Percentiles rank a stretch among this genome's conserved stretches.
Conservation (phyloP, 2,113 vertebrate species). For the Enhydra lutris region DNA sequence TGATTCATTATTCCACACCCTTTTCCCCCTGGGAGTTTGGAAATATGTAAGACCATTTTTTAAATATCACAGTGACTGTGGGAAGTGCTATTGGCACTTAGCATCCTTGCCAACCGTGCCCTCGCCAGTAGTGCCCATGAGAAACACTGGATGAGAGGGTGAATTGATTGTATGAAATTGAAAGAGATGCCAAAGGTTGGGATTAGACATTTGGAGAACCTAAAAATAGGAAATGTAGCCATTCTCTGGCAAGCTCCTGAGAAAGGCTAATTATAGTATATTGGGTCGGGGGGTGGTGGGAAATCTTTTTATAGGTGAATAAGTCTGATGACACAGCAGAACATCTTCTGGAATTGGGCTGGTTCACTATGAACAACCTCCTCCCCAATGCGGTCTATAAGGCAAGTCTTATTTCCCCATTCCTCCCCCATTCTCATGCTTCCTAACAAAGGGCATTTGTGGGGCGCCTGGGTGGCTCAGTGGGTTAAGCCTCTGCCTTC, state of each 20-base stretch:
- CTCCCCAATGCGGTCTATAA: conserved; percentile 97
- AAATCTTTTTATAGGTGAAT: conserved; percentile 87
- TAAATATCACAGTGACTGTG: conserved; percentile 18
- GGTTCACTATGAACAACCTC: conserved; percentile 99
- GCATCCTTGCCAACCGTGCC: neutral
- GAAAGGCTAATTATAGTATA: neutral
- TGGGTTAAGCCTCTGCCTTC: no score
- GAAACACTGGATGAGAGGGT: conserved; percentile 26
- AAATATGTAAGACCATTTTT: neutral
- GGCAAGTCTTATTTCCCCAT: conserved; percentile 79
- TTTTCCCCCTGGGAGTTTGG: neutral
- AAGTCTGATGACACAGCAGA: conserved; percentile 98
- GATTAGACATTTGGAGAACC: neutral
- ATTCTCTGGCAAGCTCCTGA: neutral
- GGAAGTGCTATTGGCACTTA: conserved; percentile 5
- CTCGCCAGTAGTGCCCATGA: neutral
- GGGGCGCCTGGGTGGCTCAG: no score
- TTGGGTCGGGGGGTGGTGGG: neutral
- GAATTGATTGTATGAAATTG: fast-evolving
- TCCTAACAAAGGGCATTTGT: conserved; percentile 15
- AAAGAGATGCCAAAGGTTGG: fast-evolving
- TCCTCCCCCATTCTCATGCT: neutral
- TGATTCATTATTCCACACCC: neutral
- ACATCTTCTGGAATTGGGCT: conserved; percentile 96
- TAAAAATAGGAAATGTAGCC: neutral